A percentile compares a stretch with the other conserved stretches of the same genome.
Conservation (phyloP, 2,888 invertebrate species). For the Pterostichus madidus region DNA sequence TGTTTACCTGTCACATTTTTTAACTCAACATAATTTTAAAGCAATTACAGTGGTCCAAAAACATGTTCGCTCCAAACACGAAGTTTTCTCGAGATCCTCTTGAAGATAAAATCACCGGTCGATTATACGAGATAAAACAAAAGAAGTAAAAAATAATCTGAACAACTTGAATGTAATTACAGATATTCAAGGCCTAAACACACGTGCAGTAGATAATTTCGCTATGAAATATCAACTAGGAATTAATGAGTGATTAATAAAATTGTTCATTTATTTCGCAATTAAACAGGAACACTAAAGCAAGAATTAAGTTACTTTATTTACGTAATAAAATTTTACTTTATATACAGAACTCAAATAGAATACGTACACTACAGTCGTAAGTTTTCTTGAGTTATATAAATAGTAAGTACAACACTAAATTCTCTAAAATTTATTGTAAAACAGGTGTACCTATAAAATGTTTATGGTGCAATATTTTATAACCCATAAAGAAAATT, state of each 20-base stretch:
- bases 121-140: neutral
- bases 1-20: slow-evolving; percentile 24
- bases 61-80: neutral
- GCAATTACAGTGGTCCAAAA: slow-evolving; percentile 40
- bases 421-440: neutral
- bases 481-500: slow-evolving; percentile 33
- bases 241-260: neutral
- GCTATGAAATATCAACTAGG: slow-evolving; percentile 6
- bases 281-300: neutral
- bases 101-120: neutral
- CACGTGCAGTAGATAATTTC: slow-evolving; percentile 23
- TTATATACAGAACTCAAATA: no score
- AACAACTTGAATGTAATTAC: slow-evolving; percentile 41
- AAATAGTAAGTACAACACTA: no score
- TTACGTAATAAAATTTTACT: no score
- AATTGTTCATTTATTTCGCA: neutral
- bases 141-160: slow-evolving; percentile 13
- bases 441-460: neutral
- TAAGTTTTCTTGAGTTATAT: neutral
- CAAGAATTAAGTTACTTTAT: no score
- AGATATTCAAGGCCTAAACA: slow-evolving; percentile 45
- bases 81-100: neutral
- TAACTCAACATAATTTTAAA: neutral
- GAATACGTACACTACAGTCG: no score
- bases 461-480: neutral